Evolutionary conservation across 2,113 vertebrate genomes (phyloP).

Genomic region (Leucopsar rothschildi): DNA sequence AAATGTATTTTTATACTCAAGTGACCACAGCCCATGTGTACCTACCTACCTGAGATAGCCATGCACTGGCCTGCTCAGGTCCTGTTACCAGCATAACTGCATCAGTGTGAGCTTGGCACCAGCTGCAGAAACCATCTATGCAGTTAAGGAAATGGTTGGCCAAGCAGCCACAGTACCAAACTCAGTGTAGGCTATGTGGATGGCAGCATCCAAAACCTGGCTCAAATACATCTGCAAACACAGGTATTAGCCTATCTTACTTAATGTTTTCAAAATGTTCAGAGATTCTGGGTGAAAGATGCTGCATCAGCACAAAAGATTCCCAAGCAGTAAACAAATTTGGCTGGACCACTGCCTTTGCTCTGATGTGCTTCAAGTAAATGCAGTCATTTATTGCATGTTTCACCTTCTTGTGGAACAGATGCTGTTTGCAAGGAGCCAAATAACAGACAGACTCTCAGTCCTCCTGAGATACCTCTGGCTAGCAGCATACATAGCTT

Average conservation of each 20-base stretch:
- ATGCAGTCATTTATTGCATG: slow-evolving; percentile 26
- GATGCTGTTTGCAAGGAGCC: slow-evolving; percentile 51
- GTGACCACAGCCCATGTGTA: background rate
- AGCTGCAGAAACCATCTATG: background rate
- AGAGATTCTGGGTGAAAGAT: background rate
- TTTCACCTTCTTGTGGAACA: slow-evolving; percentile 53
- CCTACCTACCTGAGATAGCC: background rate
- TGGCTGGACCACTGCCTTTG: slow-evolving; percentile 20
- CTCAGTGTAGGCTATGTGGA: background rate
- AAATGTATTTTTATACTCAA: background rate
- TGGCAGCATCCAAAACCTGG: background rate
- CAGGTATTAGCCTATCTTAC: background rate
- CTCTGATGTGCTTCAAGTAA: slow-evolving; percentile 39
- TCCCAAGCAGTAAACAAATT: slow-evolving; percentile 14
- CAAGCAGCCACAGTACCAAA: background rate
- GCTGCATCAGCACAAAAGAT: slow-evolving; percentile 33
- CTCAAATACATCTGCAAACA: background rate
- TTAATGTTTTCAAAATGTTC: background rate
- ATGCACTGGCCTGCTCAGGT: background rate
- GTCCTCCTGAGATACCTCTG: slow-evolving; percentile 34
- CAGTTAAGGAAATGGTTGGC: background rate
- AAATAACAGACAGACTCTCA: slow-evolving; percentile 27
- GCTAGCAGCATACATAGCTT: slow-evolving; percentile 4
- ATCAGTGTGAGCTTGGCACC: background rate
- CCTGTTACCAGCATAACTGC: background rate